phyloP scores from a whole-genome alignment of 2,113 vertebrate genomes.

The Malurus cyaneus region DNA sequence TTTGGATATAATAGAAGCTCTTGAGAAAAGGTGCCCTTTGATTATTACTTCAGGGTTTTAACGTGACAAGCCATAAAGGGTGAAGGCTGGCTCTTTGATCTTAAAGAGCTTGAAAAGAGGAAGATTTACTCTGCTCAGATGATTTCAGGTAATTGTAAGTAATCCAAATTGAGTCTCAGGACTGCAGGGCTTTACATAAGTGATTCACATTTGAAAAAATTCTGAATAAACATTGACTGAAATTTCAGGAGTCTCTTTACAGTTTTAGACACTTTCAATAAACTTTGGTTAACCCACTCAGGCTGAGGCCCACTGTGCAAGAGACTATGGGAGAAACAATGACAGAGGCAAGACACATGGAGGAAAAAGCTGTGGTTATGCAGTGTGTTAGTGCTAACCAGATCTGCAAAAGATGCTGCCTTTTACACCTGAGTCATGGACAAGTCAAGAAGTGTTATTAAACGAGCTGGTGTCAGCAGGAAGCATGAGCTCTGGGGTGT shows the following conservation, averaged over 20 bases:
- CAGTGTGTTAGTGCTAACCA: neutral
- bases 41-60: slow-evolving; percentile 44
- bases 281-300: neutral
- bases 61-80: slow-evolving; percentile 32
- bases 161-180: slow-evolving; percentile 53
- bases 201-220: neutral
- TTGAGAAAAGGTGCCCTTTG: slow-evolving; percentile 25
- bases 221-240: slow-evolving; percentile 54
- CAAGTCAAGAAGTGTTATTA: neutral
- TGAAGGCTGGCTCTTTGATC: slow-evolving; percentile 59
- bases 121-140: slow-evolving; percentile 47
- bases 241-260: neutral
- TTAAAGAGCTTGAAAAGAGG: slow-evolving; percentile 58
- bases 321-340: neutral
- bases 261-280: neutral
- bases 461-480: neutral
- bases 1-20: neutral
- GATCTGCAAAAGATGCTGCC: neutral
- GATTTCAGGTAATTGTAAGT: slow-evolving; percentile 56
- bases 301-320: neutral
- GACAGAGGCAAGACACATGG: neutral
- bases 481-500: neutral
- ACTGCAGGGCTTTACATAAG: slow-evolving; percentile 54
- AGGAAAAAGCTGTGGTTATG: neutral
- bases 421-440: neutral